Percentiles rank a stretch among this genome's conserved stretches.
phyloP scores from a whole-genome alignment of 2,113 vertebrate species.

The Chloebia gouldiae region DNA sequence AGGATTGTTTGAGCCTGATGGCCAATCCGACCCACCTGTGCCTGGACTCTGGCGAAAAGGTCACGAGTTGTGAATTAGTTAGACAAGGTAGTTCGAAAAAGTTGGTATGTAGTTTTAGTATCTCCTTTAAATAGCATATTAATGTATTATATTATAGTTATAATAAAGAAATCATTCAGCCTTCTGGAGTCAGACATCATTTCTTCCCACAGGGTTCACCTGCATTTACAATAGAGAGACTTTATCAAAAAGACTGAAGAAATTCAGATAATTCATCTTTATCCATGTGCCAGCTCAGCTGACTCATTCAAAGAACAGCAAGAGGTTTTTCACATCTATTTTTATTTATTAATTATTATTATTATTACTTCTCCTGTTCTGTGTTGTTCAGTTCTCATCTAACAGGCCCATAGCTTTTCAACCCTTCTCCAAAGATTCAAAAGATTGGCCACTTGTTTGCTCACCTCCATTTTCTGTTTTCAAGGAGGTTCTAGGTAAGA shows the following conservation, averaged over 20 bases:
- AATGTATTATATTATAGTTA: too few relatives aligned
- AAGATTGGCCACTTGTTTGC: background rate
- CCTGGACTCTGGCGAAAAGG: too few relatives aligned
- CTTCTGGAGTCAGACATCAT: too few relatives aligned
- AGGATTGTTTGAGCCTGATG: too few relatives aligned
- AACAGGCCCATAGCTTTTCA: background rate
- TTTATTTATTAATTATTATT: too few relatives aligned
- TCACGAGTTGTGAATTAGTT: too few relatives aligned
- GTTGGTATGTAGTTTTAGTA: too few relatives aligned
- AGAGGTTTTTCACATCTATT: background rate
- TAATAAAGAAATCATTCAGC: too few relatives aligned
- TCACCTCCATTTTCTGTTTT: background rate
- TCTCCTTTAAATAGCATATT: too few relatives aligned
- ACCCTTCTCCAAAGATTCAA: background rate
- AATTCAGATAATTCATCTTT: background rate
- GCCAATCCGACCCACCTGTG: too few relatives aligned
- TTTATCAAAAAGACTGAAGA: background rate
- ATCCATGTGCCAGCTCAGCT: background rate
- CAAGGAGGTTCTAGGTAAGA: background rate
- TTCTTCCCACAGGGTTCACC: too few relatives aligned
- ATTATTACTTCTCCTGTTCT: background rate
- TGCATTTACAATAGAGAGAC: background rate
- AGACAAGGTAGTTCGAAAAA: too few relatives aligned
- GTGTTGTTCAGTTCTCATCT: background rate
- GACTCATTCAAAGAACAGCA: background rate